Evolutionary conservation across 2,797 vertebrate genomes (phyloP).

Genomic region (Syncerus caffer): DNA sequence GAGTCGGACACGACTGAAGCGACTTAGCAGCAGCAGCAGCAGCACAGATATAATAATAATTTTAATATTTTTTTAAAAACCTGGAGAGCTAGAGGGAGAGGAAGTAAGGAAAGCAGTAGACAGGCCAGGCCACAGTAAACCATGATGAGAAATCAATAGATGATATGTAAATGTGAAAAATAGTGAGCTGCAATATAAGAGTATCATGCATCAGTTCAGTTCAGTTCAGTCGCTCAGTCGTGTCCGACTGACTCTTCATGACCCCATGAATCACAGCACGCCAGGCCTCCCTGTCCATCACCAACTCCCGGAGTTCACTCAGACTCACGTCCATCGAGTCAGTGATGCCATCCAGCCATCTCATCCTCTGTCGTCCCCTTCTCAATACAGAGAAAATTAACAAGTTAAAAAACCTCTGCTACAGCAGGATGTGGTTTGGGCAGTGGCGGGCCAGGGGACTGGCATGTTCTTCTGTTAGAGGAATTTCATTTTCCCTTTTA

Average conservation of each 20-base stretch:
- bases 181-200: not conserved
- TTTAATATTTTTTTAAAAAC: not conserved
- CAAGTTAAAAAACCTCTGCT: not conserved
- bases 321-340: no score
- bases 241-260: no score
- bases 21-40: no score
- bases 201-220: not conserved
- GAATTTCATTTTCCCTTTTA: not conserved
- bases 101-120: not conserved
- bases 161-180: not conserved
- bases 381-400: not conserved
- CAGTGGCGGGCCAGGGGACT: not conserved
- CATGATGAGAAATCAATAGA: not conserved
- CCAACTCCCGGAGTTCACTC: no score
- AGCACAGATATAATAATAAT: not conserved
- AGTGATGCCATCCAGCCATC: no score
- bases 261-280: no score
- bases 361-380: no score
- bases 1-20: no score
- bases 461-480: not conserved
- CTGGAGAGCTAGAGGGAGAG: not conserved
- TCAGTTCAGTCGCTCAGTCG: no score
- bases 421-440: not conserved
- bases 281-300: no score
- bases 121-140: not conserved